Conservation (phyloP, 2,797 vertebrate species). For the Tamandua tetradactyla region DNA sequence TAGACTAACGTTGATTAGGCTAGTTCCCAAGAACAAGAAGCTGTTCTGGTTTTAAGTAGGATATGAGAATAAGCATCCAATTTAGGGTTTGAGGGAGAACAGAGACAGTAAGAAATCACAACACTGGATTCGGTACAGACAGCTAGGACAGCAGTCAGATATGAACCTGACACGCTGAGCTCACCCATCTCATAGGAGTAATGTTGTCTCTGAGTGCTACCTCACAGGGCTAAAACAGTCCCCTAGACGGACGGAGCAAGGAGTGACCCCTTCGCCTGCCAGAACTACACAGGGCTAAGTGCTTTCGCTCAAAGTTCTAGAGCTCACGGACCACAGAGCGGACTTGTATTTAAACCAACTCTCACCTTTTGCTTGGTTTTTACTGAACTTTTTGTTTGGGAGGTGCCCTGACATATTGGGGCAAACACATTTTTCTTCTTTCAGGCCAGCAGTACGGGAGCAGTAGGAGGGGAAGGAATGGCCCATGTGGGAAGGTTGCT, state of each 20-base stretch:
- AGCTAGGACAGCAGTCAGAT: neutral
- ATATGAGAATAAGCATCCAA: neutral
- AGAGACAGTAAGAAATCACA: neutral
- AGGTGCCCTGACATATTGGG: neutral
- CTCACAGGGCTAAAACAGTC: neutral
- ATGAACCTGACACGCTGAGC: neutral
- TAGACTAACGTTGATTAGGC: neutral
- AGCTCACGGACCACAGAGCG: neutral
- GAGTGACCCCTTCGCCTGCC: neutral
- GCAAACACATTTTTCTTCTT: slow-evolving; percentile 45
- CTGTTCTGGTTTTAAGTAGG: neutral
- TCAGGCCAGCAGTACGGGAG: neutral
- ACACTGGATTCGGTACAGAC: neutral
- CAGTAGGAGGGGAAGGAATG: neutral
- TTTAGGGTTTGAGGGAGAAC: neutral
- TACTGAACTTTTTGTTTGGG: neutral
- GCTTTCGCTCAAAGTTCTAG: neutral
- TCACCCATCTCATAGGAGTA: neutral
- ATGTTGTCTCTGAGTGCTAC: neutral
- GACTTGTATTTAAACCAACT: neutral
- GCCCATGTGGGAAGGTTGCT: neutral
- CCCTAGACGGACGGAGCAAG: neutral
- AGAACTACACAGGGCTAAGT: neutral
- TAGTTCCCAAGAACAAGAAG: neutral
- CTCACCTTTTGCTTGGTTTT: slow-evolving; percentile 31